These are phyloP conservation scores for Dendronephthya gigantea DNA, from an alignment of 64 coral and sea anemone species.

Conservation along the genomic window DNA sequence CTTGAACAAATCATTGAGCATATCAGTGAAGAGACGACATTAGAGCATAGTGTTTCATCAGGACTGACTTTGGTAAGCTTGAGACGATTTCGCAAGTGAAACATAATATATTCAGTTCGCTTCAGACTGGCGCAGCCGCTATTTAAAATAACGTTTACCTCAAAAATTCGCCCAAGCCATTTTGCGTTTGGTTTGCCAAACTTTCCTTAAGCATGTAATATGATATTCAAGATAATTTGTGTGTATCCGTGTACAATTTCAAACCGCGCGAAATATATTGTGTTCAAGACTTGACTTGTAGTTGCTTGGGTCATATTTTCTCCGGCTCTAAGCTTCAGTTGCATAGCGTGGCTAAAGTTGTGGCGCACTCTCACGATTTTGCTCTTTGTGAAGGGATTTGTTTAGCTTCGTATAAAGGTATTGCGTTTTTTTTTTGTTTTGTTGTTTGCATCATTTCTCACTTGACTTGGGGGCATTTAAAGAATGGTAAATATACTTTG, in stretches of 20 bases:
- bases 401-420: background rate
- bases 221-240: background rate
- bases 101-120: background rate
- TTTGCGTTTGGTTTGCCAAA: background rate
- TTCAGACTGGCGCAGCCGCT: background rate
- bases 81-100: slow-evolving; percentile 11
- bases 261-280: background rate
- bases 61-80: background rate
- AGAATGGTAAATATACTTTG: background rate
- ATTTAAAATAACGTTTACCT: background rate
- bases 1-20: slow-evolving; percentile 3
- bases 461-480: background rate
- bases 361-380: background rate
- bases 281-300: background rate
- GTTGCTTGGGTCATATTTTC: background rate
- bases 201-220: background rate
- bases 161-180: background rate
- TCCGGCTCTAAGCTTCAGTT: background rate
- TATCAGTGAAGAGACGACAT: background rate
- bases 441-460: background rate
- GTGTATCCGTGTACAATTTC: background rate
- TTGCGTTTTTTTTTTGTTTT: background rate
- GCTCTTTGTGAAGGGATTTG: background rate
- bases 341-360: background rate
- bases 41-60: background rate